Evolutionary conservation across 2,113 vertebrate genomes (phyloP), one percentile per base, ranked within the genome.

Genomic region (Marmota monax): DNA sequence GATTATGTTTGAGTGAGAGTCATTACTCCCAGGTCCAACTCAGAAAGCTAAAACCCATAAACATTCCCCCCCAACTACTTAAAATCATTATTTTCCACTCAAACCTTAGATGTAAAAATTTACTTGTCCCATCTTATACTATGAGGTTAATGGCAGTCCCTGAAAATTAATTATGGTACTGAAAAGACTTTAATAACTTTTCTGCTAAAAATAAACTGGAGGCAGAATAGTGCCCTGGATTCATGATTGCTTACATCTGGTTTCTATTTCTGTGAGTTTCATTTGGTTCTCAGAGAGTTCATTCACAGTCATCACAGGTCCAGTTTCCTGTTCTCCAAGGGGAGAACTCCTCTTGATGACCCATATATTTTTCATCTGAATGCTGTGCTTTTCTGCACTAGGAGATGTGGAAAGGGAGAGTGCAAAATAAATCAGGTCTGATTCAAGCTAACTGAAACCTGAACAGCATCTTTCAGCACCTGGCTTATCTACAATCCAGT

Each of bases 161-260:
- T 91, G 78, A 94, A 97, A 97, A 98, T 96, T 98, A 94, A 97
- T 94, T 92, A 93, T 56, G 84, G 61, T 45, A 93, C 94, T 96
- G 95, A 97, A 96, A 97, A 97, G 96, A 86, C 94, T 96, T 96
- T 78, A 94, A 87, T 85, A 91, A 86, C 63, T 92, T 97, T 97
- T 97, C 85, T 82, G 80, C 83, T 97, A 89, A 95, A 97, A 97
- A 97, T 97, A 97, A 98, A 45, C 82, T 27, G 20, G 48, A 96
- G 69, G 95, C 92, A 96, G 84, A 65, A 84, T 61, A 37, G 23
- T 84, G 88, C 45, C 72, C 61, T 98, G 96, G 61, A 90, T 86
- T 97, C 92, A 34, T 92, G 90, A 92, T 88, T 96, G 95, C 96
- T 84, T 79, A 90, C 97, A 97, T 98, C 95, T 98, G 98, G 83